phyloP scores from a whole-genome alignment of 2,888 invertebrate genomes.

The Eupithecia vulgata region DNA sequence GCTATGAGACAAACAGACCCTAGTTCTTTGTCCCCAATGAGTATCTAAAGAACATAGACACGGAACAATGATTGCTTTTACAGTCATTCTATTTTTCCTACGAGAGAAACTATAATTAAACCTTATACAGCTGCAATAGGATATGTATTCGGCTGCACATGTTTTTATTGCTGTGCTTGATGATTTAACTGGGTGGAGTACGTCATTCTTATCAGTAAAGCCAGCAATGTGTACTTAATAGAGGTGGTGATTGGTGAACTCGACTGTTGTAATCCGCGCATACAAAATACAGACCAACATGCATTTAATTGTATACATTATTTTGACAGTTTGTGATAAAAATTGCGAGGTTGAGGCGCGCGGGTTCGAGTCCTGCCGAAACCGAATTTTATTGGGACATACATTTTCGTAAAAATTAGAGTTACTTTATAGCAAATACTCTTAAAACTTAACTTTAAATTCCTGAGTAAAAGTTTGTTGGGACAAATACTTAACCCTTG shows the following conservation, averaged over 20 bases:
- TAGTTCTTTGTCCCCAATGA: neutral
- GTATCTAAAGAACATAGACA: neutral
- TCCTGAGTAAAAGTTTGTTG: too few species aligned
- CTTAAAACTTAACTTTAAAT: too few species aligned
- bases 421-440: too few species aligned
- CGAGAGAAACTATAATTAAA: neutral
- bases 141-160: neutral
- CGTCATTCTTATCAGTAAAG: constrained; percentile 35
- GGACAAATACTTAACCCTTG: too few species aligned
- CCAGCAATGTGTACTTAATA: neutral
- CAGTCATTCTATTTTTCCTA: constrained; percentile 2
- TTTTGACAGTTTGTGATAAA: too few species aligned
- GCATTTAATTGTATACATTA: too few species aligned
- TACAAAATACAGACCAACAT: neutral
- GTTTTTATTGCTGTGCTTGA: constrained; percentile 3
- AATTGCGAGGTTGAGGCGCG: too few species aligned
- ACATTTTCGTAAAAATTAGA: too few species aligned
- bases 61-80: constrained; percentile 6
- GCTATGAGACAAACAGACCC: neutral
- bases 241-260: neutral
- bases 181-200: constrained; percentile 8
- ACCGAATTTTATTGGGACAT: too few species aligned
- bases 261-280: neutral
- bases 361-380: too few species aligned
- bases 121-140: neutral